These are phyloP conservation scores for Myotis planiceps DNA, from an alignment of 2,797 vertebrate genomes.

Conservation along the genomic window DNA sequence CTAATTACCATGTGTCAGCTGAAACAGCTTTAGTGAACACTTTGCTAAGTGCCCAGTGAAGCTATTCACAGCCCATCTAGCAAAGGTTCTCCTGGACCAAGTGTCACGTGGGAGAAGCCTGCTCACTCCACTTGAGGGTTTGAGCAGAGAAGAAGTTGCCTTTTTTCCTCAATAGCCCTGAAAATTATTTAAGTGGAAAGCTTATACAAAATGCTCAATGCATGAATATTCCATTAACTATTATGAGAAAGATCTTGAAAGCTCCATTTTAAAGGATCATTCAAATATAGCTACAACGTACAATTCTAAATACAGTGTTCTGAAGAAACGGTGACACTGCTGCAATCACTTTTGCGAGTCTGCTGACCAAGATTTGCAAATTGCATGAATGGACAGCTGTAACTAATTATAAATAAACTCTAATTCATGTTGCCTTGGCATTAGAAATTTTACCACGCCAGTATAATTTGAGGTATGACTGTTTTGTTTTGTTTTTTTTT, in stretches of 20 bases:
- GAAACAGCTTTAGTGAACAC: constrained; percentile 21
- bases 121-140: not conserved
- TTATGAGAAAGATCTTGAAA: not conserved
- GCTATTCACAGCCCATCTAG: not conserved
- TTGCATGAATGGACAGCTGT: not conserved
- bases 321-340: not conserved
- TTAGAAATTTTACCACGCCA: not conserved
- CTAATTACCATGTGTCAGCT: constrained; percentile 45
- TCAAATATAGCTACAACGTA: not conserved
- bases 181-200: not conserved
- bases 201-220: not conserved
- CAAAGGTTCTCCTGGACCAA: not conserved
- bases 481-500: not conserved
- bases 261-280: not conserved
- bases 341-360: not conserved
- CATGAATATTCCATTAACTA: not conserved
- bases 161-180: not conserved
- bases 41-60: not conserved
- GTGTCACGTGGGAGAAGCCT: not conserved
- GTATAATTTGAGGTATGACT: not conserved
- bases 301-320: not conserved
- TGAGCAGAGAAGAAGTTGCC: not conserved
- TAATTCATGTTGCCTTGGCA: not conserved
- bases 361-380: not conserved
- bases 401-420: not conserved